Evolutionary conservation across 2,888 invertebrate species (phyloP), one percentile per base, ranked within the genome.

Genomic region (Ceriagrion tenellum): DNA sequence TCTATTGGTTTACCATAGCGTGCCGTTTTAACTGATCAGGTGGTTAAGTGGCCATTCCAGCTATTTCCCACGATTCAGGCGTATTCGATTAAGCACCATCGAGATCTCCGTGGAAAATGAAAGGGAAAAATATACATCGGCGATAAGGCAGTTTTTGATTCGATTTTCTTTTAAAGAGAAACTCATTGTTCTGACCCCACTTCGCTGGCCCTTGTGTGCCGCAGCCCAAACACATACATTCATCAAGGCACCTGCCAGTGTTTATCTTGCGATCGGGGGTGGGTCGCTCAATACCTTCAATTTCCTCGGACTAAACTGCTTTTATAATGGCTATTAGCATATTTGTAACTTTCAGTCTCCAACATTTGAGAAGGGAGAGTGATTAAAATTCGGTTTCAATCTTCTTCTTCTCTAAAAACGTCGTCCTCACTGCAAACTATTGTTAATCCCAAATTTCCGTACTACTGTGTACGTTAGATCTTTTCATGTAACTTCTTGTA

Each of bases 51-150:
- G 30, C 47, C 40, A 47, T n/a, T 20, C 20, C 20, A 40, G 56
- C 59, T n/a, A 23, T 20, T 40, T 0, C n/a, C 30, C 90, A 30
- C 35, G 47, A 30, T 56, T 59, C 30, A 35, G 56, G n/a, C 55
- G 56, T 30, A 59, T 90, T 90, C 90, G 90, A 90, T 90, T 56
- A 90, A 55, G 90, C 55, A 30, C 56, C 90, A 56, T 90, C 90
- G 56, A 55, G 35, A 90, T 90, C 12, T 26, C 26, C 26, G n/a
- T n/a, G n/a, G n/a, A 69, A 69, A 69, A 69, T 26, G 69, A 69
- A 69, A 69, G 23, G 69, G 26, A 69, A 69, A n/a, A 59, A n/a
- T 56, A 56, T n/a, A 56, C 90, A 20, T 20, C n/a, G 16, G 18
- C 4, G 56, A 35, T 56, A 90, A 90, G 90, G 56, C n/a, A n/a